A percentile compares a stretch with the other conserved stretches of the same genome.
Evolutionary conservation across 2,888 invertebrate genomes (phyloP).

Genomic region (Metallyticus violacea): DNA sequence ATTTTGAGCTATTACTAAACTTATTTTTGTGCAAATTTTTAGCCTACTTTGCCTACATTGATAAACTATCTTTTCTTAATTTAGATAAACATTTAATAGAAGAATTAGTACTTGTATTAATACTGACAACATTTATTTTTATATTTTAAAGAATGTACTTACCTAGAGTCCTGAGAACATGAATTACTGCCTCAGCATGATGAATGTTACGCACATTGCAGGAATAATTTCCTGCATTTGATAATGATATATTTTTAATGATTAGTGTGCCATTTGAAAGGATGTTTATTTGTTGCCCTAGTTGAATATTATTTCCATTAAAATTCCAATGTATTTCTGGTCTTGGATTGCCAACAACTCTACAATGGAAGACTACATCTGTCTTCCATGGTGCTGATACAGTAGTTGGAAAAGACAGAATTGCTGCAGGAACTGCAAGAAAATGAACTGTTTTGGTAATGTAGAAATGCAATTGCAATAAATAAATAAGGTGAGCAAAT

Average conservation of each 20-base stretch:
- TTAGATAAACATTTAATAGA: too few species aligned
- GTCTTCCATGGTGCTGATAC: conserved; percentile 42
- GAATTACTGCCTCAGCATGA: conserved; percentile 33
- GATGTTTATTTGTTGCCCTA: background rate
- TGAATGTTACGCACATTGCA: conserved; percentile 37
- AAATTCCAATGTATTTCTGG: conserved; percentile 37
- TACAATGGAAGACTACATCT: conserved; percentile 34
- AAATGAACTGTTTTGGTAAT: background rate
- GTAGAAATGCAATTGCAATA: background rate
- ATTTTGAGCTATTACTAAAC: too few species aligned
- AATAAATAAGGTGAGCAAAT: too few species aligned
- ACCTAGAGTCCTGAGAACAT: conserved; percentile 37
- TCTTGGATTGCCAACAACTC: conserved; percentile 43
- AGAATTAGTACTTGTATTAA: too few species aligned
- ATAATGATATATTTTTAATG: conserved; percentile 39
- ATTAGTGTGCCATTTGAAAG: conserved; percentile 37
- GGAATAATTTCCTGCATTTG: conserved; percentile 38
- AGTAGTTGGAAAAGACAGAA: conserved; percentile 42
- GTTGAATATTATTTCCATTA: background rate
- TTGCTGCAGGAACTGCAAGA: conserved; percentile 42
- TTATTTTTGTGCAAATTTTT: too few species aligned
- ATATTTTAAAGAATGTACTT: background rate
- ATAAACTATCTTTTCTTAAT: too few species aligned
- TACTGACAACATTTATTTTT: background rate
- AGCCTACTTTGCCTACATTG: too few species aligned